Conservation (phyloP, 1,140 invertebrate genomes). For the Lepidotrigona ventralis region DNA sequence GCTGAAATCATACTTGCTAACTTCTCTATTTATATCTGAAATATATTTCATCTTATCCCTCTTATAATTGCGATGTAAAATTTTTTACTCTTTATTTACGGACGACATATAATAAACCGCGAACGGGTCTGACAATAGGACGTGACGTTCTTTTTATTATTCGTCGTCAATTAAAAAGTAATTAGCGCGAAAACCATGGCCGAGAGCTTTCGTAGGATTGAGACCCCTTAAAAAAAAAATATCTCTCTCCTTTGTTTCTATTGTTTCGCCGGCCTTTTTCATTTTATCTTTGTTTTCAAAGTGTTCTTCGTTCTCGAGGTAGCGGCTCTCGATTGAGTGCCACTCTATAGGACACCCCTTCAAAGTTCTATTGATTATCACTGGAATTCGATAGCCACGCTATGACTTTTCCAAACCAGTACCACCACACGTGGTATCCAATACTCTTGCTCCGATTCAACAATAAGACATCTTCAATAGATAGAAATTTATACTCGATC, state of each 20-base stretch:
- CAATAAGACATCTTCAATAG: not conserved
- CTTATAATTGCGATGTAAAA: not conserved
- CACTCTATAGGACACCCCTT: slow-evolving; percentile 27
- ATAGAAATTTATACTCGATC: not conserved
- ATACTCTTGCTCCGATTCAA: not conserved
- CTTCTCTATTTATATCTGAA: not conserved
- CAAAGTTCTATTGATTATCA: slow-evolving; percentile 46
- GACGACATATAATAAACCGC: not conserved
- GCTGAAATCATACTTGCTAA: too few relatives aligned
- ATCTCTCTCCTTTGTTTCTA: not conserved
- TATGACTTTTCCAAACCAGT: slow-evolving; percentile 10
- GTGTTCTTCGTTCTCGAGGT: slow-evolving; percentile 27
- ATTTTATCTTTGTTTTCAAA: slow-evolving; percentile 13
- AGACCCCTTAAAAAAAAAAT: not conserved
- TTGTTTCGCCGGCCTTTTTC: slow-evolving; percentile 13
- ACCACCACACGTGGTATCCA: slow-evolving; percentile 2
- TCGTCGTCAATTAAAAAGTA: not conserved
- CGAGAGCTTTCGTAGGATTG: not conserved
- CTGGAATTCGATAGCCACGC: slow-evolving; percentile 31
- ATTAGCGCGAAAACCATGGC: not conserved
- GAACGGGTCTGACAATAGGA: not conserved
- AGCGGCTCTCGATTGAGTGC: slow-evolving; percentile 23
- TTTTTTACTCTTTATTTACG: not conserved
- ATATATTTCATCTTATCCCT: not conserved
- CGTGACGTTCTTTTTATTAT: not conserved